Evolutionary conservation across 2,888 invertebrate genomes (phyloP).

Genomic region (Plebejus melissa): DNA sequence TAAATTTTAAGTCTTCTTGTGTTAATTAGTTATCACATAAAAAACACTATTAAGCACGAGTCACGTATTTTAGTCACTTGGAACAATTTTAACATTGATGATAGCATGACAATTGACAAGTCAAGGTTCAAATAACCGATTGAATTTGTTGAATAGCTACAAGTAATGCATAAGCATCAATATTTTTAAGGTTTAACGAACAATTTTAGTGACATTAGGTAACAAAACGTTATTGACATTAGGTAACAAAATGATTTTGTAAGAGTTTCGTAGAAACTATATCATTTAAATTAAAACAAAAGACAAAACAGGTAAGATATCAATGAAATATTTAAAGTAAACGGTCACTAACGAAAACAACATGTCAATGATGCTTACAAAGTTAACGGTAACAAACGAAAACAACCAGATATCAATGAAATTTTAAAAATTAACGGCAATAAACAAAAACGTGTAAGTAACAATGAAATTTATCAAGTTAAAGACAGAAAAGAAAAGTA

Average conservation of each 20-base stretch:
- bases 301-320: conserved; percentile 22
- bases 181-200: neutral
- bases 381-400: conserved; percentile 42
- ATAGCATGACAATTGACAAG: neutral
- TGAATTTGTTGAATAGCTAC: neutral
- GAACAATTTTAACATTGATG: neutral
- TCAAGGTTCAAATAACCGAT: neutral
- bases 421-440: no score
- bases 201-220: neutral
- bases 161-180: neutral
- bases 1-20: neutral
- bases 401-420: conserved; percentile 35
- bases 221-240: neutral
- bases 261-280: neutral
- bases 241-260: neutral
- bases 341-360: neutral
- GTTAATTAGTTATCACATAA: neutral
- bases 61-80: neutral
- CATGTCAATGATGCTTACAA: neutral
- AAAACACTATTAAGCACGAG: neutral
- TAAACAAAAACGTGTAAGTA: neutral
- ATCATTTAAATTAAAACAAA: conserved; percentile 28
- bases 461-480: neutral
- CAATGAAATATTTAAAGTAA: conserved; percentile 26
- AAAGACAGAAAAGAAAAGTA: neutral